A percentile compares a stretch with the other conserved stretches of the same genome.
These are phyloP conservation scores for Tillus elongatus DNA, from an alignment of 2,888 invertebrate genomes.

Conservation along the genomic window DNA sequence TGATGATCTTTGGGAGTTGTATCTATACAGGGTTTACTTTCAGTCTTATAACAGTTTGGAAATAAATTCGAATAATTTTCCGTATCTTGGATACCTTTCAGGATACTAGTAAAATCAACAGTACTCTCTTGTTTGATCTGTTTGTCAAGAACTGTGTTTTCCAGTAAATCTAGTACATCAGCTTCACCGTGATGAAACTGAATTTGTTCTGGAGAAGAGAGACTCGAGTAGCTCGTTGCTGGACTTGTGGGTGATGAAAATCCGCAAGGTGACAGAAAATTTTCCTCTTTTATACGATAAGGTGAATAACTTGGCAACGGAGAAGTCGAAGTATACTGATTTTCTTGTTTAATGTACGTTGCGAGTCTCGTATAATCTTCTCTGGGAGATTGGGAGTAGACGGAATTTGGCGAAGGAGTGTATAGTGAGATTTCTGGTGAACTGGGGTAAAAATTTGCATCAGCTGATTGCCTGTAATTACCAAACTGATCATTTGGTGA, in stretches of 20 bases:
- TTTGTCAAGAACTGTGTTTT: constrained; percentile 30
- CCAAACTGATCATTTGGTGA: constrained; percentile 44
- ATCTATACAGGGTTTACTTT: constrained; percentile 24
- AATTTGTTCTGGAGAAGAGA: constrained; percentile 27
- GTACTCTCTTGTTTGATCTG: constrained; percentile 50
- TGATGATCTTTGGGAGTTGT: constrained; percentile 57
- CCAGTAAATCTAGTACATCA: constrained; percentile 31
- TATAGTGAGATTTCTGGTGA: constrained; percentile 45
- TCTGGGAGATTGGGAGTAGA: constrained; percentile 50
- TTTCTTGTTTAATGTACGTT: constrained; percentile 44
- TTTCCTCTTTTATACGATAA: constrained; percentile 42
- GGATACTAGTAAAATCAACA: constrained; percentile 52
- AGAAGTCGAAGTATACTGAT: constrained; percentile 46
- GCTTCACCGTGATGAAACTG: constrained; percentile 22
- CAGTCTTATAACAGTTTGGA: constrained; percentile 21
- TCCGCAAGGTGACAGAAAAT: constrained; percentile 34
- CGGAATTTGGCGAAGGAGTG: constrained; percentile 45
- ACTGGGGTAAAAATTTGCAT: constrained; percentile 40
- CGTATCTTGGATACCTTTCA: constrained; percentile 46
- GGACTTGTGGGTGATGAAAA: constrained; percentile 45
- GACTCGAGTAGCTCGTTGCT: constrained; percentile 27
- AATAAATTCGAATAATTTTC: constrained; percentile 28
- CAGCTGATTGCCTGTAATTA: constrained; percentile 44
- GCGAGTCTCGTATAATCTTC: constrained; percentile 41
- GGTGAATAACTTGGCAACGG: constrained; percentile 41